phyloP scores from a whole-genome alignment of 2,888 invertebrate species.

The Operophtera brumata region DNA sequence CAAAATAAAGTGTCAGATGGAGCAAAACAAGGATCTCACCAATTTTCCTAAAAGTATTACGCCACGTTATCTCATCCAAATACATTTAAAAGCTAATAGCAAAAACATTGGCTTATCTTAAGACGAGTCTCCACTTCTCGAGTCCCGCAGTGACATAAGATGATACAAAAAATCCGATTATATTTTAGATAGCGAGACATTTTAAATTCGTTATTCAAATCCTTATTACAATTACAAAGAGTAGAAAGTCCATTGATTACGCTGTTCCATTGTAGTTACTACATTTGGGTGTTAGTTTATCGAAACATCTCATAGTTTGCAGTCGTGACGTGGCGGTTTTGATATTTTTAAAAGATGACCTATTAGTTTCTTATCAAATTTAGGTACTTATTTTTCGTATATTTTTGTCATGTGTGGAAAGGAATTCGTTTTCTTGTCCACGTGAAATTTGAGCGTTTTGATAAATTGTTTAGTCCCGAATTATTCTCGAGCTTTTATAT shows the following conservation, averaged over 20 bases:
- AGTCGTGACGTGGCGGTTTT: constrained; percentile 43
- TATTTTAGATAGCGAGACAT: constrained; percentile 39
- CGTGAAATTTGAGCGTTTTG: background rate
- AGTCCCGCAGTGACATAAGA: constrained; percentile 49
- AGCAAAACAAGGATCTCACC: background rate
- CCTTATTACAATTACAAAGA: constrained; percentile 10
- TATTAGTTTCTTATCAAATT: background rate
- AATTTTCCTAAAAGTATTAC: constrained; percentile 4
- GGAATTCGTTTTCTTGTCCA: background rate
- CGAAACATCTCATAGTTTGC: constrained; percentile 33
- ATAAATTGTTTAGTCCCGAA: background rate
- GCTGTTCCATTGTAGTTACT: no score
- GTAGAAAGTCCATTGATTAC: constrained; percentile 15
- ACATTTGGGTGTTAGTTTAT: constrained; percentile 35
- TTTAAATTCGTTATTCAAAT: background rate
- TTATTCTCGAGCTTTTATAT: no score
- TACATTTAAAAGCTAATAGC: constrained; percentile 46
- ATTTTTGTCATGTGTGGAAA: background rate
- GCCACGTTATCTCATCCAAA: constrained; percentile 18
- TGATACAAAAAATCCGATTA: constrained; percentile 48
- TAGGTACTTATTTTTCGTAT: background rate
- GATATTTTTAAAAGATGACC: background rate
- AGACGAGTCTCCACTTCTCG: constrained; percentile 55
- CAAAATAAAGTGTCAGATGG: constrained; percentile 7
- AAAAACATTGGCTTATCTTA: constrained; percentile 47